phyloP scores from a whole-genome alignment of 2,797 vertebrate species.

The Bryconaethiops microstoma region DNA sequence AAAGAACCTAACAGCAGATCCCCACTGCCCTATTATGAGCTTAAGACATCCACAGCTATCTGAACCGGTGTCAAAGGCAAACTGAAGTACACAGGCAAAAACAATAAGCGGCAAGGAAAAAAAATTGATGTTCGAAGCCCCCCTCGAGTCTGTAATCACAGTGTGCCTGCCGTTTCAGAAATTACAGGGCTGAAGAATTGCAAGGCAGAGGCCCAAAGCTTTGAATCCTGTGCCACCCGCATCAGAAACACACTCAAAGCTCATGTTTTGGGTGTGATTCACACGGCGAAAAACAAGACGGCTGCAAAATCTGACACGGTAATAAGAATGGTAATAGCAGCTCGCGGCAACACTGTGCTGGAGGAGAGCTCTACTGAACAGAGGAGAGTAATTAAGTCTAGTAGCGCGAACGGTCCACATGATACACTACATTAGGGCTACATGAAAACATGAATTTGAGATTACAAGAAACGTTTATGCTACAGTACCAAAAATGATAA shows the following conservation, averaged over 20 bases:
- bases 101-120: constrained; percentile 66
- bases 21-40: constrained; percentile 2
- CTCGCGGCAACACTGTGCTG: constrained; percentile 51
- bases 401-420: neutral
- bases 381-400: constrained; percentile 19
- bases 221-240: constrained; percentile 45
- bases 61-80: constrained; percentile 48
- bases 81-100: constrained; percentile 56
- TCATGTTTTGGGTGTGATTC: constrained; percentile 67
- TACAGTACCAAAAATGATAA: constrained; percentile 1
- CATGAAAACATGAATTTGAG: constrained; percentile 28
- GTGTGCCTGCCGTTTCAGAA: constrained; percentile 70
- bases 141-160: constrained; percentile 77
- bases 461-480: constrained; percentile 1
- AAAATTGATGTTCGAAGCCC: constrained; percentile 66
- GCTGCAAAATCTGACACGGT: constrained; percentile 67
- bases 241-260: constrained; percentile 73
- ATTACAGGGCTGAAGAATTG: constrained; percentile 76
- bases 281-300: constrained; percentile 69
- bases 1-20: constrained; percentile 52
- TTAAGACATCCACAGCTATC: constrained; percentile 64
- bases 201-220: constrained; percentile 64
- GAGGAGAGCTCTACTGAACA: constrained; percentile 5
- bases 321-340: constrained; percentile 70
- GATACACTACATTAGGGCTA: constrained; percentile 10